A percentile compares a stretch with the other conserved stretches of the same genome.
Evolutionary conservation across 1,140 invertebrate genomes (phyloP).

Genomic region (Scaptomyza pallida): DNA sequence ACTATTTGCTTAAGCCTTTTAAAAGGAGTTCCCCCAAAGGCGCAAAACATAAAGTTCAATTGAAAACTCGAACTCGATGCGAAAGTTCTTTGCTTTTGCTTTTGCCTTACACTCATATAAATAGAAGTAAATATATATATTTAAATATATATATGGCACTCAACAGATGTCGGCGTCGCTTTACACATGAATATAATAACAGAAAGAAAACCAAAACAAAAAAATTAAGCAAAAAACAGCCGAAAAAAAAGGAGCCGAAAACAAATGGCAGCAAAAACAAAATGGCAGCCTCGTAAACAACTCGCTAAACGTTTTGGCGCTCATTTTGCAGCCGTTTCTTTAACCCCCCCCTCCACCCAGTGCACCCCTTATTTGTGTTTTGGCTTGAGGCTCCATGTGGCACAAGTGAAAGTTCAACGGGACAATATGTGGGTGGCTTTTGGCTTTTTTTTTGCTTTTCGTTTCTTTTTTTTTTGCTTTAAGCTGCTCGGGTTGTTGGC

Average conservation of each 20-base stretch:
- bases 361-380: slow-evolving; percentile 17
- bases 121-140: background rate
- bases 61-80: slow-evolving; percentile 36
- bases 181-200: slow-evolving; percentile 27
- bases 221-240: background rate
- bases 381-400: slow-evolving; percentile 39
- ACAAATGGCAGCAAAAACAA: slow-evolving; percentile 30
- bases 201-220: slow-evolving; percentile 7
- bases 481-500: slow-evolving; percentile 18
- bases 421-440: slow-evolving; percentile 37
- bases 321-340: slow-evolving; percentile 79
- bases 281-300: slow-evolving; percentile 72
- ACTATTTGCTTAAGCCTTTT: too few relatives aligned
- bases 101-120: background rate
- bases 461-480: too few relatives aligned
- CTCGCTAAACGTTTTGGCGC: slow-evolving; percentile 77
- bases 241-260: slow-evolving; percentile 16
- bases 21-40: too few relatives aligned
- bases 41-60: slow-evolving; percentile 42
- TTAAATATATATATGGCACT: slow-evolving; percentile 28
- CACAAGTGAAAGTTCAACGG: slow-evolving; percentile 70
- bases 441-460: too few relatives aligned
- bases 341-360: background rate
- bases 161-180: slow-evolving; percentile 52
- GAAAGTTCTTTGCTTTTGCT: slow-evolving; percentile 27